Evolutionary conservation across 2,888 invertebrate genomes (phyloP).

Genomic region (Lochmaea crataegi): DNA sequence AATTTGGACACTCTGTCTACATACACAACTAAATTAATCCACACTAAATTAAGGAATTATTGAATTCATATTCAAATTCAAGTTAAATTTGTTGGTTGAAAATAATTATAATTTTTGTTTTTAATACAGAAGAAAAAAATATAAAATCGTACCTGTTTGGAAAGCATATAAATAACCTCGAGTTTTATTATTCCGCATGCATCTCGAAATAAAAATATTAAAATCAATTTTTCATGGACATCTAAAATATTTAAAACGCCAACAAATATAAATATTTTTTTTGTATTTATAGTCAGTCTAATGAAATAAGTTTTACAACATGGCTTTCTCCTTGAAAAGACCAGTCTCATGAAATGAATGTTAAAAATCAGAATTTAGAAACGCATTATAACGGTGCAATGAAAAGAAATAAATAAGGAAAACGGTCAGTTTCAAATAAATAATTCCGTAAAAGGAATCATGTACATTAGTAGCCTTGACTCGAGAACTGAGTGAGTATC

Average conservation of each 20-base stretch:
- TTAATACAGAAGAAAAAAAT: background rate
- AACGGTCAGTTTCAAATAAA: slow-evolving; percentile 40
- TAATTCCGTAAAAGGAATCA: slow-evolving; percentile 46
- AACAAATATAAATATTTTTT: slow-evolving; percentile 13
- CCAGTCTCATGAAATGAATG: slow-evolving; percentile 27
- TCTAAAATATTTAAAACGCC: slow-evolving; percentile 14
- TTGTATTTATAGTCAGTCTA: background rate
- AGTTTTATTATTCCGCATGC: slow-evolving; percentile 1
- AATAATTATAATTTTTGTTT: background rate
- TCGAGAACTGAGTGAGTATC: slow-evolving; percentile 38
- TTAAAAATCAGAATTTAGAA: slow-evolving; percentile 36
- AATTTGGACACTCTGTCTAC: too few species aligned
- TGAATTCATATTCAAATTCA: too few species aligned
- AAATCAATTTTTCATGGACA: slow-evolving; percentile 1
- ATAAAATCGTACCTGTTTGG: background rate
- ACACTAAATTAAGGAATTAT: too few species aligned
- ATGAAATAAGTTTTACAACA: slow-evolving; percentile 18
- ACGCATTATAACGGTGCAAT: slow-evolving; percentile 36
- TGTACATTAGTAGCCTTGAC: slow-evolving; percentile 44
- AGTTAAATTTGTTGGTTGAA: too few species aligned
- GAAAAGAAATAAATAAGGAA: slow-evolving; percentile 38
- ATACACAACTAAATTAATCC: too few species aligned
- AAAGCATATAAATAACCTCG: background rate
- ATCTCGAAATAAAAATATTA: background rate
- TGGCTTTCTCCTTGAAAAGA: slow-evolving; percentile 35